Percentiles rank a stretch among this genome's conserved stretches.
phyloP scores from a whole-genome alignment of 92 coral and sea anemone species.

The Porites rus region DNA sequence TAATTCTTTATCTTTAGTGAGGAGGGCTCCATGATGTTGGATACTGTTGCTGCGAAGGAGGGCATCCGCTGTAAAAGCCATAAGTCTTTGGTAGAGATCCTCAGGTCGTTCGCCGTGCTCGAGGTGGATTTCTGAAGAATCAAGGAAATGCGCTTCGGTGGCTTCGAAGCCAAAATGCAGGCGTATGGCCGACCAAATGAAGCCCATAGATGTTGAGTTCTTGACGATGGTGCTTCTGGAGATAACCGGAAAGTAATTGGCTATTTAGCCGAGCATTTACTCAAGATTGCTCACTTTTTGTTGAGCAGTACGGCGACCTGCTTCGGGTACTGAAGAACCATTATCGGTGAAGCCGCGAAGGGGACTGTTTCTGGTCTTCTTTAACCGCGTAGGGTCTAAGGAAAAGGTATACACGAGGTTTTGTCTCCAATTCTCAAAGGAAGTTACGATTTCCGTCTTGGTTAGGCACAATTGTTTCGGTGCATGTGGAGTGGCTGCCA shows the following conservation, averaged over 20 bases:
- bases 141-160: slow-evolving; percentile 55
- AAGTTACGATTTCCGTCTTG: slow-evolving; percentile 41
- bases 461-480: slow-evolving; percentile 62
- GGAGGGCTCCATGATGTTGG: slow-evolving; percentile 37
- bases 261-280: slow-evolving; percentile 52
- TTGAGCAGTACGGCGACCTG: slow-evolving; percentile 44
- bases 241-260: slow-evolving; percentile 55
- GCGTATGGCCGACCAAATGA: slow-evolving; percentile 34
- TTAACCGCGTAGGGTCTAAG: slow-evolving; percentile 30
- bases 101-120: slow-evolving; percentile 57
- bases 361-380: slow-evolving; percentile 24
- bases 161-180: slow-evolving; percentile 53
- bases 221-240: slow-evolving; percentile 51
- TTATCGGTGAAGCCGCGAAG: slow-evolving; percentile 39
- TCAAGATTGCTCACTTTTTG: slow-evolving; percentile 54
- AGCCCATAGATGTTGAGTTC: slow-evolving; percentile 37
- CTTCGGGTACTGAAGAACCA: slow-evolving; percentile 37
- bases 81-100: slow-evolving; percentile 47
- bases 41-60: slow-evolving; percentile 5
- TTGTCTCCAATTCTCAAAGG: slow-evolving; percentile 38
- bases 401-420: slow-evolving; percentile 44
- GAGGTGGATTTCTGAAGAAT: slow-evolving; percentile 30
- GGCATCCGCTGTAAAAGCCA: slow-evolving; percentile 42
- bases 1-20: slow-evolving; percentile 33
- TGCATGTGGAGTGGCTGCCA: slow-evolving; percentile 34